Base-by-base conservation (phyloP, 1,140 invertebrate genomes). In the Ceratina calcarata region DNA sequence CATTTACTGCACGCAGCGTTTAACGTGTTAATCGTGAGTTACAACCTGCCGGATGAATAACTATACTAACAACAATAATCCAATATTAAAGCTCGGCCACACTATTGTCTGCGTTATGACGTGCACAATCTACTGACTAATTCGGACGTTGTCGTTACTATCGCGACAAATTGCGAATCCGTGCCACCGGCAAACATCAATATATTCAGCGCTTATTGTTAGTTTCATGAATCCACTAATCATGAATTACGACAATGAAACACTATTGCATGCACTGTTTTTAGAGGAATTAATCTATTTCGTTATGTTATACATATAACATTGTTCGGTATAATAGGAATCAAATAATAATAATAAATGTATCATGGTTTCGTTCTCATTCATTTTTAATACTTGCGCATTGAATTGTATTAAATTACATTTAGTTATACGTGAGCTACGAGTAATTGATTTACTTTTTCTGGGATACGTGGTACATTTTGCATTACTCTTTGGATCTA, bases 61-160 rank as follows among this genome's bases (percentile, higher is more conserved):
- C 66, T 16, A 27, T 68, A 53, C 66, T 53, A 68, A 68, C 66
- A 53, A 51, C 66, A 53, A 68, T 53, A 68, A 68, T 53, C 66
- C 49, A 53, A 68, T 53, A 68, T 68, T 68, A 68, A 68, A 18
- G 22, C 49, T 27, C 2, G 37, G 22, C 16, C 1, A 13, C 66
- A n/a, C 16, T 27, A 68, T 68, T 53, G 66, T 53, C 22, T 10
- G 16, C 15, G 24, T 68, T 68, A 68, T 68, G 22, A 68, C 66
- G 22, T n/a, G 66, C 45, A 53, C 49, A 15, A 53, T 68, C 66
- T 53, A 68, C 49, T 13, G 66, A 45, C 32, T 27, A 68, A 68
- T n/a, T 53, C 16, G 16, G 24, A 27, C 32, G 49, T 27, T 51
- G 37, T 45, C 37, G 49, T 18, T 64, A n/a, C 27, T 16, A 15